Base-by-base conservation (phyloP, 2,888 invertebrate genomes). In the Asteroscopus sphinx region DNA sequence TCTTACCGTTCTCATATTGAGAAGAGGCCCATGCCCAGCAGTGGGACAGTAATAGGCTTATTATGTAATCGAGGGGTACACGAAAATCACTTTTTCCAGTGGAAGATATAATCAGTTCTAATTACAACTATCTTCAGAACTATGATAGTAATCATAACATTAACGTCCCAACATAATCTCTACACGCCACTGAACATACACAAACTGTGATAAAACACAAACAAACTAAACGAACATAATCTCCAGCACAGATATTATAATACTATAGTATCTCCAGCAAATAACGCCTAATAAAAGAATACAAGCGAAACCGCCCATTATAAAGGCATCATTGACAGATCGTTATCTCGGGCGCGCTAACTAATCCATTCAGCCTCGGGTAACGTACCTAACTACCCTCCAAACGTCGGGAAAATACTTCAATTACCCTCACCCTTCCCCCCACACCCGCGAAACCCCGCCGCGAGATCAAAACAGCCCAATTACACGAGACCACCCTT, bases 331-430 rank as follows among this genome's bases (percentile, higher is more conserved):
- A 79, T 74, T 85, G 84, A 78, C 83, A 80, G 89, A 89, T 88
- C 87, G 86, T 88, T 91, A 91, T 88, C 88, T 76, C 64, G 71
- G 49, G 68, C 78, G 81, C 83, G 84, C 89, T 92, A 91, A 92
- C 91, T 91, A 91, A 89, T 92, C 90, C 82, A 92, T 91, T 91
- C 90, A 91, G 68, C 65, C 62, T 69, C 76, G 80, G 76, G 74
- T 72, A 79, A 72, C 72, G 60, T 79, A 72, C 72, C 59, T 79
- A 81, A 81, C 89, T 83, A 88, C 90, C 88, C 90, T 81, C 79
- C 88, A 87, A 89, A 88, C 88, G 85, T 78, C 82, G 86, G 87
- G 89, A 88, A 87, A 91, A 90, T 90, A 91, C 90, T 90, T 85
- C 90, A 91, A 92, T 92, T 92, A 90, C 85, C 81, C 76, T 48